Conservation (phyloP, 2,113 vertebrate species). For the Eolophus roseicapilla region DNA sequence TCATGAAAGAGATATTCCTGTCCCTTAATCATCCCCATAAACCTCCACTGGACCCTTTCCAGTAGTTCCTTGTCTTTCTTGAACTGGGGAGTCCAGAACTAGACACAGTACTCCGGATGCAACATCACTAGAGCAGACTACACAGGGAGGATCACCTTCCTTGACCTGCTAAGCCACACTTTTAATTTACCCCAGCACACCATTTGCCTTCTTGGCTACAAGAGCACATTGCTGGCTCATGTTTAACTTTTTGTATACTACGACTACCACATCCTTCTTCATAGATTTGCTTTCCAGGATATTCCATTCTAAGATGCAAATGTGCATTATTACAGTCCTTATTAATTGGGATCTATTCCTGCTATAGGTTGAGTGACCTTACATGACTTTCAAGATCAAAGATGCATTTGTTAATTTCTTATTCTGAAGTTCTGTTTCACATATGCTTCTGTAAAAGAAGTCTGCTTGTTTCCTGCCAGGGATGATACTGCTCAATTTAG, state of each 20-base stretch:
- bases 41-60: background rate
- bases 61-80: background rate
- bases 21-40: background rate
- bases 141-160: background rate
- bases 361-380: background rate
- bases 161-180: background rate
- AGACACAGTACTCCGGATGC: background rate
- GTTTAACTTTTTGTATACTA: background rate
- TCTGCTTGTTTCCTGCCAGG: background rate
- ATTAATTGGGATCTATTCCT: background rate
- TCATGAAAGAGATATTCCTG: background rate
- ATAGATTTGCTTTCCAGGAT: background rate
- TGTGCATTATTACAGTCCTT: no score
- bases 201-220: background rate
- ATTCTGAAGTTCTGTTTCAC: background rate
- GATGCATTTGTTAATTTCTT: background rate
- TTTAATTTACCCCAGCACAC: background rate
- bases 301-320: background rate
- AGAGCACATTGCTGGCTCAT: background rate
- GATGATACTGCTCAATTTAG: background rate
- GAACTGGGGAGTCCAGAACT: background rate
- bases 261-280: background rate
- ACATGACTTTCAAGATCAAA: background rate
- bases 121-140: background rate
- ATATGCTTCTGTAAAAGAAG: background rate